Base-by-base conservation (phyloP, 1,140 invertebrate species). In the Sinella curviseta region DNA sequence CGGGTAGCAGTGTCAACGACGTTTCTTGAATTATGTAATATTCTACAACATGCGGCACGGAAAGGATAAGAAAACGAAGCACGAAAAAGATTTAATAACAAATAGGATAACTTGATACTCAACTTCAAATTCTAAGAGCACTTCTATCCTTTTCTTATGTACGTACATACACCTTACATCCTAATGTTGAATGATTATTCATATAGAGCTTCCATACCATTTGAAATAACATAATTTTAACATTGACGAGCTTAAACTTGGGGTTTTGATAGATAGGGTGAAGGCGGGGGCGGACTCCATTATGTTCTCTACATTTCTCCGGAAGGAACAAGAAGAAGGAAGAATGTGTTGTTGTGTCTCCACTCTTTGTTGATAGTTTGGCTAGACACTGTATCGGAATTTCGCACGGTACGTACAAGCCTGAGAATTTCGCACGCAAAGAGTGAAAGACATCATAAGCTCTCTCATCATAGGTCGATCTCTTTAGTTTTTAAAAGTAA, bases 401-500 rank as follows among this genome's bases (percentile, higher is more conserved):
- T 70, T 30, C 65, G 31, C 65, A 30, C 65, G 26, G 30, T 70
- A 70, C 65, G 65, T 70, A 30, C 26, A 70, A 70, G 65, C 31
- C 65, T 70, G 65, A 70, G 65, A 70, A 70, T 70, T 70, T 30
- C 65, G n/a, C 65, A 70, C 65, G 65, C 65, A 30, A 60, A 12
- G 26, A 31, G 55, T 4, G 55, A 70, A 30, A 70, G 65, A 24
- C 31, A 31, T 30, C 65, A 33, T 26, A 65, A 65, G 39, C 65
- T 70, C 24, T 24, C 65, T 14, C 8, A 30, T n/a, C n/a, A n/a
- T n/a, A n/a, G n/a, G 26, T 33, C 65, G 65, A 70, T 70, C 65
- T 70, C 65, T 70, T 70, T 70, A 70, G 65, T 24, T 70, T 70
- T 70, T 33, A 30, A 60, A 70, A 70, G 65, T 70, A 70, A 70